phyloP scores from a whole-genome alignment of 2,113 vertebrate genomes.

The Austrofundulus limnaeus region DNA sequence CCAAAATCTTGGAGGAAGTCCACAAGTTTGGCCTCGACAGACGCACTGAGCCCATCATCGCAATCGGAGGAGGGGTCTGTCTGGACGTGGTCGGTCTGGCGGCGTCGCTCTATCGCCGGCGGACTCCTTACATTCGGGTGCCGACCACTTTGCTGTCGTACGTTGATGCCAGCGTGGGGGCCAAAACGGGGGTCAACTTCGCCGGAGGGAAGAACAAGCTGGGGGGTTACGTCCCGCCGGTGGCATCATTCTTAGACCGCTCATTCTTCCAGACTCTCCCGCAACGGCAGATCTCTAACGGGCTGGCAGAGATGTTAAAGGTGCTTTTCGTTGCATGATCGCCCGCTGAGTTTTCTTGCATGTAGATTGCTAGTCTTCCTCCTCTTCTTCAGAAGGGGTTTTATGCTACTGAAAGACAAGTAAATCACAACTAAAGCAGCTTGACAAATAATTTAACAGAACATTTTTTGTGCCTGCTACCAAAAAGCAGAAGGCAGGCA shows the following conservation, averaged over 20 bases:
- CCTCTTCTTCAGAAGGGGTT: too few relatives aligned
- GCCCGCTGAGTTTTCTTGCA: background rate
- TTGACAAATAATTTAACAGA: too few relatives aligned
- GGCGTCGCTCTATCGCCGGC: conserved; percentile 78
- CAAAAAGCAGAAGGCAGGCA: too few relatives aligned
- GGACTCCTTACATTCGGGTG: conserved; percentile 80
- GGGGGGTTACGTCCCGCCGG: conserved; percentile 76
- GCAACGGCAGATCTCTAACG: conserved; percentile 78
- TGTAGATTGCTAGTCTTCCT: too few relatives aligned
- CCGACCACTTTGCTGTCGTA: conserved; percentile 82
- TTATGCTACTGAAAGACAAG: too few relatives aligned
- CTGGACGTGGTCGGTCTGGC: conserved; percentile 82
- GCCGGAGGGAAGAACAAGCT: conserved; percentile 84
- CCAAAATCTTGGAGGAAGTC: conserved; percentile 78
- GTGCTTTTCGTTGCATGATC: conserved; percentile 49
- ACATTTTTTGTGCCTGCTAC: too few relatives aligned
- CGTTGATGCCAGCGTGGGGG: conserved; percentile 80
- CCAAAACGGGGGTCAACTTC: conserved; percentile 82
- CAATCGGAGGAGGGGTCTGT: conserved; percentile 80
- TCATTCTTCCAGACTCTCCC: conserved; percentile 81
- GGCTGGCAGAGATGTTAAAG: conserved; percentile 84
- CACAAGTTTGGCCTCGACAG: conserved; percentile 79
- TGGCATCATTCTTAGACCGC: conserved; percentile 77
- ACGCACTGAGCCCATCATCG: conserved; percentile 77
- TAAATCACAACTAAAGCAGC: too few relatives aligned